Evolutionary conservation across 2,888 invertebrate species (phyloP).

Genomic region (Holacanthella duospinosa): DNA sequence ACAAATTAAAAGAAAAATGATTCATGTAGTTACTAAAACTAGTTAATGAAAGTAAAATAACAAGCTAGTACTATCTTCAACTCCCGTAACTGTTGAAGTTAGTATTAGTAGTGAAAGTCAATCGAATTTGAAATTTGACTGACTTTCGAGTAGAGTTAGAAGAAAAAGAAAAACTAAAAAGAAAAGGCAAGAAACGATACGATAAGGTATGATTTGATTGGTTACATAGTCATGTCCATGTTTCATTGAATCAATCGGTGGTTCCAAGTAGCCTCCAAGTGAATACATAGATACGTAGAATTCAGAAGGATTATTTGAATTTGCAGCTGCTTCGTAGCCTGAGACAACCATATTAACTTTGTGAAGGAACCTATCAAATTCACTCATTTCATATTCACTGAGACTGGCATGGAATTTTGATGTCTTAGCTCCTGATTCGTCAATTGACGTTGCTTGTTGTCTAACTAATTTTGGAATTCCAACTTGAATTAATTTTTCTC

Average conservation of each 20-base stretch:
- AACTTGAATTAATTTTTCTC: slow-evolving; percentile 4
- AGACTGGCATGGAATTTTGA: background rate
- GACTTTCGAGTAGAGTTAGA: too few species aligned
- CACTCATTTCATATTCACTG: background rate
- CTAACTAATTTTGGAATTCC: background rate
- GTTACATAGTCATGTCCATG: too few species aligned
- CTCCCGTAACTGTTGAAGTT: too few species aligned
- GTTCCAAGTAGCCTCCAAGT: slow-evolving; percentile 11
- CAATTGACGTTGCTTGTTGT: background rate
- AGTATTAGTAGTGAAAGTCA: too few species aligned
- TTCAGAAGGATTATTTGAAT: background rate
- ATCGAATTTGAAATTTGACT: background rate
- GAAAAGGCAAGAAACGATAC: too few species aligned
- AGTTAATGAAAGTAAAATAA: too few species aligned
- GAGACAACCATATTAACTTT: background rate
- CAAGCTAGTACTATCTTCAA: background rate
- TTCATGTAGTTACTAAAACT: too few species aligned
- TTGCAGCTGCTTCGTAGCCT: background rate
- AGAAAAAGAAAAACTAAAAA: too few species aligned
- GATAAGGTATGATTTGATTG: too few species aligned
- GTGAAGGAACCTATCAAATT: background rate
- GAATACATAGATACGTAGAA: background rate
- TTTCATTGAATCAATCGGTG: background rate
- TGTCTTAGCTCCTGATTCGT: background rate
- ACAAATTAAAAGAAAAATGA: too few species aligned